Evolutionary conservation across 2,888 invertebrate species (phyloP), one percentile per base, ranked within the genome.

Genomic region (Arrhopalites spinosus): DNA sequence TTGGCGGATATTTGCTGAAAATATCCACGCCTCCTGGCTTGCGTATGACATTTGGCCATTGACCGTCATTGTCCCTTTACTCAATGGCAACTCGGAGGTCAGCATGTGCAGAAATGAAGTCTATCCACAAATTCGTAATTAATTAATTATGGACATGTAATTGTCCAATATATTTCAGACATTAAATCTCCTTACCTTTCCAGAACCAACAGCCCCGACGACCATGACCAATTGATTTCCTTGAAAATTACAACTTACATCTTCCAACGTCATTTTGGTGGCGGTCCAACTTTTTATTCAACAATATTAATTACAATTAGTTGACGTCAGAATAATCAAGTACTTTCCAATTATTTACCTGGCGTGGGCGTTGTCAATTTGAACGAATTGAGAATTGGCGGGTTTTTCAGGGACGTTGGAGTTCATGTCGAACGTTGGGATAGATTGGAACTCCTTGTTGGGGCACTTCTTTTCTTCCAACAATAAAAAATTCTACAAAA

Each of bases 1-100:
- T 69, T 81, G 76, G 30, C 78, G 72, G n/a, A 81, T 20, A 61
- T 64, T 78, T 8, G 79, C 80, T 1, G 77, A 27, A 70, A 81
- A 81, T 17, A 81, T 71, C 81, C 81, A 81, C 1, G 81, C 77
- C 43, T 81, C 81, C 68, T 82, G 82, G 27, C 77, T 73, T 0
- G 81, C 76, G 70, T 81, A 82, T 0, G 80, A 76, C 30, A 77
- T 78, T 15, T 47, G 50, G 17, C 82, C 82, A 13, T 79, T 79
- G 3, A 81, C 25, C 23, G 59, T 43, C 36, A 76, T 68, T 2
- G 64, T 59, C 23, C 82, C 82, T 2, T 5, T n/a, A 3, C n/a
- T n/a, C 36, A 79, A 68, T 29, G 81, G 78, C 30, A 82, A 59
- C 43, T 82, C 82, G 1, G 75, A 70, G 56, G 81, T 76, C 8